Evolutionary conservation across 2,888 invertebrate genomes (phyloP).

Genomic region (Sarcophaga rosellei): DNA sequence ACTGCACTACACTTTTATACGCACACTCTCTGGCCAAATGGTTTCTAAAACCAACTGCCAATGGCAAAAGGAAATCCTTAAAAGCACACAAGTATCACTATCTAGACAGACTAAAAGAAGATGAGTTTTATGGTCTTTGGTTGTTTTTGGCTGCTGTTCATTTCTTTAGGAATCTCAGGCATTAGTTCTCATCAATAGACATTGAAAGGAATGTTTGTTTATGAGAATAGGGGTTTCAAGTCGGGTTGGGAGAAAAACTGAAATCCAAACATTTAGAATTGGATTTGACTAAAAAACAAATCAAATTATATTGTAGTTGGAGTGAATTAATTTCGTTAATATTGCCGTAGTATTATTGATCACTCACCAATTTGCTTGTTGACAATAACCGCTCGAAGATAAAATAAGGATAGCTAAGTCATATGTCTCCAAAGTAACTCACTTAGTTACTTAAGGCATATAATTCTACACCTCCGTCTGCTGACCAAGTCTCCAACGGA

Average conservation of each 20-base stretch:
- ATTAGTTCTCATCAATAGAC: slow-evolving; percentile 64
- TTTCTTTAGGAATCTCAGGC: slow-evolving; percentile 39
- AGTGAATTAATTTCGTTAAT: too few species aligned
- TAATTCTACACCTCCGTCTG: too few species aligned
- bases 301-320: too few species aligned
- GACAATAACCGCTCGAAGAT: too few species aligned
- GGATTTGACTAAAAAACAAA: too few species aligned
- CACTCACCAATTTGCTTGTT: too few species aligned
- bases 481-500: too few species aligned
- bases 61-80: background rate
- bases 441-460: too few species aligned
- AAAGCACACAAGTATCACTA: slow-evolving; percentile 32
- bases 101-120: slow-evolving; percentile 22
- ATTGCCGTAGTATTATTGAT: too few species aligned
- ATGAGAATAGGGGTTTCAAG: slow-evolving; percentile 43
- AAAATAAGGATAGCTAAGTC: too few species aligned
- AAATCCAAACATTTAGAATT: too few species aligned
- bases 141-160: slow-evolving; percentile 60
- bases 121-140: slow-evolving; percentile 48
- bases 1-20: slow-evolving; percentile 56
- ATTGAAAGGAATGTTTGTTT: slow-evolving; percentile 34
- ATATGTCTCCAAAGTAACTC: too few species aligned
- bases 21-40: slow-evolving; percentile 58
- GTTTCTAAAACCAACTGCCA: background rate
- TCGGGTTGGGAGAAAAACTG: background rate